Base-by-base conservation (phyloP, 1,140 invertebrate species). In the Hestina assimilis region DNA sequence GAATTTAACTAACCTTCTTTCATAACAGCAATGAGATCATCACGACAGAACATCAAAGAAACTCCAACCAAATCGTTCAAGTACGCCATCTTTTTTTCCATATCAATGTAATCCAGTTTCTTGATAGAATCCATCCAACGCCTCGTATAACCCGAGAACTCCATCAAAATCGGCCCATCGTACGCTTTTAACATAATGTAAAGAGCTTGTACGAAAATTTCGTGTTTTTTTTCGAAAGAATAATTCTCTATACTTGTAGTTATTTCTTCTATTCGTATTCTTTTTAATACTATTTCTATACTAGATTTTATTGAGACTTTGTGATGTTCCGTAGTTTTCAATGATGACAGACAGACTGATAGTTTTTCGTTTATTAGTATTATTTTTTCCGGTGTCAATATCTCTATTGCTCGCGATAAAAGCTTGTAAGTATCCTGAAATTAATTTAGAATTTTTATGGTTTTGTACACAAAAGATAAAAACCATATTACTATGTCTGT, bases 51-150 rank as follows among this genome's bases (percentile, higher is more conserved):
- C n/a, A 21, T 26, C 15, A 56, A 5, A 0, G 33, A 47, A 12
- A 43, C 23, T 1, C n/a, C 29, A 8, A 55, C 41, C 29, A 50
- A 21, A 41, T 41, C 53, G n/a, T 3, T 21, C n/a, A 61, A 38
- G 35, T 15, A 53, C 4, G 31, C 53, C 53, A 47, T 56, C 29
- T 47, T 47, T 1, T 4, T 4, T 4, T 5, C 26, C 23, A 47
- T 21, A n/a, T 19, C 33, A n/a, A 35, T 51, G 20, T 12, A 47
- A 21, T 23, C 5, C n/a, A 4, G 3, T n/a, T 19, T 38, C 1
- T 17, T 1, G 2, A 56, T 29, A 15, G 31, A 40, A 1, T 17
- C 11, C 14, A 26, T 11, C 53, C 53, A 56, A 4, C 28, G 20
- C 14, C 33, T 55, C 14, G 46, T 15, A 41, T 17, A 21, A 29